Evolutionary conservation across 2,888 invertebrate species (phyloP).

Genomic region (Plagodis pulveraria): DNA sequence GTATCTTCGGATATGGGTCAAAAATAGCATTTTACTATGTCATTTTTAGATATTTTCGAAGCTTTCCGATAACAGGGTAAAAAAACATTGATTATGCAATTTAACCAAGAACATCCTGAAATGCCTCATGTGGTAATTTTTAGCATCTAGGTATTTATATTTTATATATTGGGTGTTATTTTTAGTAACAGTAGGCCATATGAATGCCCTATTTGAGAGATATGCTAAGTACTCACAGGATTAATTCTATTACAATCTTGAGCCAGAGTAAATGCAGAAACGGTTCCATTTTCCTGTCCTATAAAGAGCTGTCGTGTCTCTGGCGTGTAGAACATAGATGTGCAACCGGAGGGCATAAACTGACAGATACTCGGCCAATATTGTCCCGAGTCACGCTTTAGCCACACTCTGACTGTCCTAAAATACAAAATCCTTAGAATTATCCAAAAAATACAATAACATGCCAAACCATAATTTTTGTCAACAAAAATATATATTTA

Average conservation of each 20-base stretch:
- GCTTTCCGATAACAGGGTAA: no score
- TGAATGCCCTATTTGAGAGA: no score
- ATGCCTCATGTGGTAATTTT: no score
- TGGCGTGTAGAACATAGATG: constrained; percentile 94
- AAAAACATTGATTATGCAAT: no score
- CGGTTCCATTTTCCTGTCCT: constrained; percentile 97
- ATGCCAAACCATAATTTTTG: not conserved
- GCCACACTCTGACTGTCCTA: constrained; percentile 98
- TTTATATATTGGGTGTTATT: no score
- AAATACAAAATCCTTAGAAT: constrained; percentile 13
- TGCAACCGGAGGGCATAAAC: constrained; percentile 96
- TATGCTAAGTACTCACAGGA: constrained; percentile 76
- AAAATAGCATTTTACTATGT: no score
- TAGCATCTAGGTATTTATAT: no score
- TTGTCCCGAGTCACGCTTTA: constrained; percentile 98
- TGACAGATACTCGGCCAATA: constrained; percentile 99
- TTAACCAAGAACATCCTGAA: no score
- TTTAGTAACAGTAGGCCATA: no score
- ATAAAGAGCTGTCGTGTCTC: constrained; percentile 96
- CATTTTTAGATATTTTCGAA: no score
- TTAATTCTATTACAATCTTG: constrained; percentile 98
- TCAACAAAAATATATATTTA: not conserved
- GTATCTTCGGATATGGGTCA: no score
- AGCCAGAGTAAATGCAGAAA: constrained; percentile 94
- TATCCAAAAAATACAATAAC: not conserved